Evolutionary conservation across 2,888 invertebrate species (phyloP), one percentile per base, ranked within the genome.

Genomic region (Cryptophagus acutangulus): DNA sequence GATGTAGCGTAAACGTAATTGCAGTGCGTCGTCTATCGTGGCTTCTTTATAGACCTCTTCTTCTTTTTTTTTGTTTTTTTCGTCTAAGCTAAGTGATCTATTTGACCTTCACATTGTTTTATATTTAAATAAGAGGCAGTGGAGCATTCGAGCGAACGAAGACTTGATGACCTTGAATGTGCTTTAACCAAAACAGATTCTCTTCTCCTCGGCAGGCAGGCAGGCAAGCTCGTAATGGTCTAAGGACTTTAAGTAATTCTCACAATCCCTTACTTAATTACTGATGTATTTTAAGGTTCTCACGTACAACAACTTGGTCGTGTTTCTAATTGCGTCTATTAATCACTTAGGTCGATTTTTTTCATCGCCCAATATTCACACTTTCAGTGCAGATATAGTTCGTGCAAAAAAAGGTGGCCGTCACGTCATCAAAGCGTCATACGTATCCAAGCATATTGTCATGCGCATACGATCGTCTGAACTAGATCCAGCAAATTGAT

Each of bases 91-190:
- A 26, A 15, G 31, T 24, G 33, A 29, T 38, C 38, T 39, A 26
- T 41, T 36, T 50, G 50, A 46, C 50, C 48, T 50, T 48, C 46
- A 35, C 45, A 44, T 45, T 48, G 47, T 47, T 40, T 49, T 52
- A 45, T 43, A 45, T 48, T 51, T 41, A 48, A 51, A 55, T 52
- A 44, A 48, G 48, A 56, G 58, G 55, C 58, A 58, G 52, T 57
- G 42, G 57, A 56, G 54, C 57, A 57, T 54, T 53, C 48, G 51
- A 52, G 46, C 51, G 41, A 17, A 39, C 31, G 13, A 40, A 53
- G 54, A 54, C 54, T 49, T 39, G 57, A 26, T 47, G 53, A 40
- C 57, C 57, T 58, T 58, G 57, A 43, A 42, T 45, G 35, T 38
- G 39, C 43, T 35, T 30, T 36, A 39, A 48, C 48, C 46, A 40